These are phyloP conservation scores for Echiichthys vipera DNA, from an alignment of 2,797 vertebrate species.

Conservation along the genomic window DNA sequence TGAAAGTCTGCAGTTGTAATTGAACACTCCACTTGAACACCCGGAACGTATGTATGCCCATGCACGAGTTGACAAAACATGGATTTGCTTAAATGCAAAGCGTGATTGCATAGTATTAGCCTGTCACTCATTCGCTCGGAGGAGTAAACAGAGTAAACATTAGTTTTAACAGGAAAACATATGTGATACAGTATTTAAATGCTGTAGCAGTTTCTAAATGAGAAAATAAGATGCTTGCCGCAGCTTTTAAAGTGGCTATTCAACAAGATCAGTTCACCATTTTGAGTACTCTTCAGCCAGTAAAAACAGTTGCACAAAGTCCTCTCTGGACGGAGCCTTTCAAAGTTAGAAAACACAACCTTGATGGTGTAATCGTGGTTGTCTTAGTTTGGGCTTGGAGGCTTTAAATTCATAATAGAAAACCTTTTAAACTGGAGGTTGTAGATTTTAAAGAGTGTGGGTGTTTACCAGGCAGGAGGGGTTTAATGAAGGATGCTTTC, in stretches of 20 bases:
- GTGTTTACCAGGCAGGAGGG: not conserved
- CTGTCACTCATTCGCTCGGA: not conserved
- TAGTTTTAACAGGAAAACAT: not conserved
- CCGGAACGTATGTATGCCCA: slow-evolving; percentile 2
- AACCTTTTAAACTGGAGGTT: not conserved
- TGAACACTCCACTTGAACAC: not conserved
- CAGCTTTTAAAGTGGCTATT: not conserved
- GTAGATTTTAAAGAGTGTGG: not conserved
- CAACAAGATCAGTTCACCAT: not conserved
- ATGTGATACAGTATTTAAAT: not conserved
- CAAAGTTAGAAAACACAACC: not conserved
- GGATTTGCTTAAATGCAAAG: slow-evolving; percentile 17
- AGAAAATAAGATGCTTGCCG: not conserved
- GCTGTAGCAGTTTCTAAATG: not conserved
- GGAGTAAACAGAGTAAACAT: slow-evolving; percentile 6
- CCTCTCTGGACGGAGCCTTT: not conserved
- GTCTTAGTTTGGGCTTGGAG: not conserved
- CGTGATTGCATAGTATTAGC: not conserved
- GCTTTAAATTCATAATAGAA: not conserved
- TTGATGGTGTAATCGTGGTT: slow-evolving; percentile 23
- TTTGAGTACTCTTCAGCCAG: not conserved
- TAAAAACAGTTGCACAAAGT: not conserved
- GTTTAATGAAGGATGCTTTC: not conserved
- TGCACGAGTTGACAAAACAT: slow-evolving; percentile 14
- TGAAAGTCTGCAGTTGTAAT: slow-evolving; percentile 5